These are phyloP conservation scores for Suillia variegata DNA, from an alignment of 2,888 invertebrate genomes.

Conservation along the genomic window DNA sequence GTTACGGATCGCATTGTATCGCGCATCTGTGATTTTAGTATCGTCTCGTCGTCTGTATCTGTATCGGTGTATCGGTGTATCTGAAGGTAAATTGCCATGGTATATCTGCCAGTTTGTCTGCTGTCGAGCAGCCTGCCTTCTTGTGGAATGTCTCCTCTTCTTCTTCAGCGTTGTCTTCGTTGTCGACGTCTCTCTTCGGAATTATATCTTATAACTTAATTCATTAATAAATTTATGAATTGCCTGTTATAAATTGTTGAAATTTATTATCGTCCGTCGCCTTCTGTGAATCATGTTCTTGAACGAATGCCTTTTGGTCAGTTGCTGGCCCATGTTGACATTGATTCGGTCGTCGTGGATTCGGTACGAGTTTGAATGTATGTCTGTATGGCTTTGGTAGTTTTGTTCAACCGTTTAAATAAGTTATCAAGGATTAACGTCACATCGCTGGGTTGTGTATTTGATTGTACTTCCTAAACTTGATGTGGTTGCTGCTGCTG, in stretches of 20 bases:
- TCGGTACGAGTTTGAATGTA: conserved; percentile 1
- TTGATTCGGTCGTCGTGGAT: conserved; percentile 9
- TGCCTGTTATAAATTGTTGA: conserved; percentile 53
- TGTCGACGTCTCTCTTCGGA: too few relatives aligned
- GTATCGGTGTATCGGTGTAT: conserved; percentile 10
- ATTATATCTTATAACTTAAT: conserved; percentile 60
- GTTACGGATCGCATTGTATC: not conserved
- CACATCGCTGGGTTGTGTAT: not conserved
- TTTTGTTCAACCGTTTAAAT: conserved; percentile 24
- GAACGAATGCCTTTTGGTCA: too few relatives aligned
- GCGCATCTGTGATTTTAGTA: too few relatives aligned
- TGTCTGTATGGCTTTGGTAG: too few relatives aligned
- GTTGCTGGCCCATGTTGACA: conserved; percentile 15
- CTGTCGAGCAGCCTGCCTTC: not conserved
- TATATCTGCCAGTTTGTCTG: conserved; percentile 24
- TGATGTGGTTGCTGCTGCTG: not conserved
- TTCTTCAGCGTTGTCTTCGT: too few relatives aligned
- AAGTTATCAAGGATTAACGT: conserved; percentile 32
- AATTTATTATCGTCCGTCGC: conserved; percentile 48
- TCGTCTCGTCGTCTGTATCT: not conserved
- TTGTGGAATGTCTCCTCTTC: conserved; percentile 28
- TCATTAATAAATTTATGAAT: conserved; percentile 60
- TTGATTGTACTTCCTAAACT: not conserved
- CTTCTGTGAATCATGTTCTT: conserved; percentile 28
- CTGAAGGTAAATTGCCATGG: not conserved